Evolutionary conservation across 2,797 vertebrate genomes (phyloP).

Genomic region (Lagodon rhomboides): DNA sequence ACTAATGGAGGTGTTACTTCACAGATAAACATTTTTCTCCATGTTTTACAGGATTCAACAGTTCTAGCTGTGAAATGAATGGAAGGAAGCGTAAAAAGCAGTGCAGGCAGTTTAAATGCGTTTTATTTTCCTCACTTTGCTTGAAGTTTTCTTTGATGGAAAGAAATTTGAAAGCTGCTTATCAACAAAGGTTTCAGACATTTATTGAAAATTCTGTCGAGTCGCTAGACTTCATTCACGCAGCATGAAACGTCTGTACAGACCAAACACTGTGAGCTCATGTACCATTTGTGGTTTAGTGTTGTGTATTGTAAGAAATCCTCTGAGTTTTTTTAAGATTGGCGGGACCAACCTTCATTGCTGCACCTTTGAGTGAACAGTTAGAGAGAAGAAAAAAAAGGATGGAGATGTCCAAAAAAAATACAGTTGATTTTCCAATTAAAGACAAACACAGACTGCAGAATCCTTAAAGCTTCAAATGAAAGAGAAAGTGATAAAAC

Average conservation of each 20-base stretch:
- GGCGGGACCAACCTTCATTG: constrained; percentile 33
- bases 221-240: constrained; percentile 42
- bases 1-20: background rate
- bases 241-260: constrained; percentile 38
- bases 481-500: constrained; percentile 23
- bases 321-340: constrained; percentile 65
- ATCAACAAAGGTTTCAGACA: constrained; percentile 87
- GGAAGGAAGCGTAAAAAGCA: constrained; percentile 6
- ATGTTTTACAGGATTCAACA: constrained; percentile 23
- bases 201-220: constrained; percentile 86
- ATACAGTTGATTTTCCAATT: constrained; percentile 55
- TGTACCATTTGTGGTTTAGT: constrained; percentile 27
- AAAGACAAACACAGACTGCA: constrained; percentile 57
- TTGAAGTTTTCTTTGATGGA: constrained; percentile 16
- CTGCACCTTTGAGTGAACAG: constrained; percentile 59
- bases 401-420: constrained; percentile 56
- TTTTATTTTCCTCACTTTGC: constrained; percentile 33
- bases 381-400: constrained; percentile 67
- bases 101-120: constrained; percentile 42
- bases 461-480: constrained; percentile 56
- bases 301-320: constrained; percentile 53
- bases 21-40: background rate
- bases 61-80: constrained; percentile 26
- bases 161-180: constrained; percentile 52
- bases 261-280: constrained; percentile 47